phyloP scores from a whole-genome alignment of 2,797 vertebrate genomes.

The Cyprinodon diabolis region DNA sequence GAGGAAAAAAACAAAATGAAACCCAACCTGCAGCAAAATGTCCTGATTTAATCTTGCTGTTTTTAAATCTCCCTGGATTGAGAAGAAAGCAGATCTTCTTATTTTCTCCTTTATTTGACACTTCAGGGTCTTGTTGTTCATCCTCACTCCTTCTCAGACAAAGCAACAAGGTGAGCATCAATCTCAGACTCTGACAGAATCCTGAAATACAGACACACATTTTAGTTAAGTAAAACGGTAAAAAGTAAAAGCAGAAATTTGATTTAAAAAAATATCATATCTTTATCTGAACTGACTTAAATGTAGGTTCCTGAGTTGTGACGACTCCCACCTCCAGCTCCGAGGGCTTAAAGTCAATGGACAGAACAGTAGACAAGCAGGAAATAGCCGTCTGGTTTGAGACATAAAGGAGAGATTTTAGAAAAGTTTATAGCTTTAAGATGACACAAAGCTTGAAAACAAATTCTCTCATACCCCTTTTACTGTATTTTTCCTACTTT shows the following conservation, averaged over 20 bases:
- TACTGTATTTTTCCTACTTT: neutral
- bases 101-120: conserved; percentile 17
- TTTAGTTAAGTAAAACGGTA: neutral
- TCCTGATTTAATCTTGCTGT: conserved; percentile 21
- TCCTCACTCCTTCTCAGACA: conserved; percentile 91
- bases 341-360: conserved; percentile 94
- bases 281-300: conserved; percentile 80
- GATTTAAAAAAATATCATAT: neutral
- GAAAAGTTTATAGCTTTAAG: neutral
- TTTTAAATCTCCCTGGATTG: neutral
- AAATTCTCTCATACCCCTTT: neutral
- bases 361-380: conserved; percentile 90
- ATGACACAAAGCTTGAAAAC: neutral
- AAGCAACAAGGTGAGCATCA: conserved; percentile 88
- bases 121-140: conserved; percentile 16
- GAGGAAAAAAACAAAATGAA: neutral
- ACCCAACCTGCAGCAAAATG: conserved; percentile 19
- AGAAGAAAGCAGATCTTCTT: conserved; percentile 3
- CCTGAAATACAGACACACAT: conserved; percentile 77
- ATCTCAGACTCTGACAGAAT: conserved; percentile 94
- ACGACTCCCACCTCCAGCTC: conserved; percentile 93
- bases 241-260: conserved; percentile 1
- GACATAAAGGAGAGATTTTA: neutral
- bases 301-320: conserved; percentile 87
- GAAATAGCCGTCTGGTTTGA: conserved; percentile 87